Evolutionary conservation across 1,140 invertebrate genomes (phyloP).

Genomic region (Ips nitidus): DNA sequence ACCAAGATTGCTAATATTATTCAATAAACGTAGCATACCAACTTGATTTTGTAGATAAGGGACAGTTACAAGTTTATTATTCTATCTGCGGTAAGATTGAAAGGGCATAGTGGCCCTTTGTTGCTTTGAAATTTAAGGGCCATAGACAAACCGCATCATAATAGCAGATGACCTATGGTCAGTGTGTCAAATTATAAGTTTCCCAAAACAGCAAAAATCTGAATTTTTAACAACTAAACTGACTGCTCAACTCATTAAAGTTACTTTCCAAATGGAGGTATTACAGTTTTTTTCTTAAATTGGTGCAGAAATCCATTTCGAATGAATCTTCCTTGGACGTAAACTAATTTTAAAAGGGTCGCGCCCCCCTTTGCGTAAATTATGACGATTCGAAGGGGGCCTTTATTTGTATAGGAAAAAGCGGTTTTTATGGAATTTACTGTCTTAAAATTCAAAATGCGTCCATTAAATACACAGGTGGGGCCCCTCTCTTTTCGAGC

Average conservation of each 20-base stretch:
- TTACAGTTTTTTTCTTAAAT: neutral
- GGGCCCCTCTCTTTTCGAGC: neutral
- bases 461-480: constrained; percentile 25
- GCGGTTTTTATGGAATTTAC: constrained; percentile 20
- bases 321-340: constrained; percentile 12
- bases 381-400: constrained; percentile 28
- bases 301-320: constrained; percentile 8
- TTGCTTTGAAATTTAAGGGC: constrained; percentile 3
- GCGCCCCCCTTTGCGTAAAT: constrained; percentile 28
- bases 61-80: constrained; percentile 30
- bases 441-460: constrained; percentile 28
- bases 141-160: constrained; percentile 11
- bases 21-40: too few species aligned
- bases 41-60: neutral
- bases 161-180: neutral
- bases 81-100: constrained; percentile 28
- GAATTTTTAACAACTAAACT: neutral
- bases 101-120: constrained; percentile 21
- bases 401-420: constrained; percentile 22
- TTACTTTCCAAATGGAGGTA: too few species aligned
- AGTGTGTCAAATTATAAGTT: too few species aligned
- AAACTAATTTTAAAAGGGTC: constrained; percentile 34
- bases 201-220: too few species aligned
- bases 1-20: too few species aligned
- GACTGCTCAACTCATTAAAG: neutral